Evolutionary conservation across 2,113 vertebrate genomes (phyloP), one percentile per base, ranked within the genome.

Genomic region (Pipra filicauda): DNA sequence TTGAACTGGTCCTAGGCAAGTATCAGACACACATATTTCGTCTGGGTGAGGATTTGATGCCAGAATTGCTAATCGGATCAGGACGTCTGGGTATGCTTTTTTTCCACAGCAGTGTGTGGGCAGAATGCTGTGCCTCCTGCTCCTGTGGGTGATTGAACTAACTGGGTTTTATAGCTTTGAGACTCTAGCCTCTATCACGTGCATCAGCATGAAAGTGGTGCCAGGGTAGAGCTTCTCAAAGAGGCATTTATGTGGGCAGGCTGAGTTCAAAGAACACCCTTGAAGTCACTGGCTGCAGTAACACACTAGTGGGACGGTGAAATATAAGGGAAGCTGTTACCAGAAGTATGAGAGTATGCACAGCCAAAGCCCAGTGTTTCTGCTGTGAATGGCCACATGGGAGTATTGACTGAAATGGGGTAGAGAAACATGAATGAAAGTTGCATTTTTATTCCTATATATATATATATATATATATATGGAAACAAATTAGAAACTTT

Each of bases 51-150:
- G 39, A 64, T 89, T 78, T 92, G 91, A 51, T 97, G 95, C 91
- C 90, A 94, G 91, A 81, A 64, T 87, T 96, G 83, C 83, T 97
- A 95, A 95, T 93, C 66, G 43, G 93, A 92, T 95, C 92, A 96
- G 90, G 76, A 91, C n/a, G 92, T 91, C 85, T 96, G 90, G 70
- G 84, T 97, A 67, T 72, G 71, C 65, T 96, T 88, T 85, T 43
- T 95, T 89, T 77, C 86, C 84, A 10, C 51, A 89, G 92, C 83
- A 73, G 13, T 39, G 61, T 93, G 95, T 92, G 86, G 95, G 93
- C 84, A 92, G 88, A 88, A 35, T 39, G 44, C 93, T 74, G 91
- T 72, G 80, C 88, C 91, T 92, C 92, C 88, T 5, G 35, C 91
- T 94, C 88, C 91, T 1, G 44, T 4, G 49, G 64, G 72, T 85